phyloP scores from a whole-genome alignment of 2,113 vertebrate genomes.

The Oenanthe oenanthe region DNA sequence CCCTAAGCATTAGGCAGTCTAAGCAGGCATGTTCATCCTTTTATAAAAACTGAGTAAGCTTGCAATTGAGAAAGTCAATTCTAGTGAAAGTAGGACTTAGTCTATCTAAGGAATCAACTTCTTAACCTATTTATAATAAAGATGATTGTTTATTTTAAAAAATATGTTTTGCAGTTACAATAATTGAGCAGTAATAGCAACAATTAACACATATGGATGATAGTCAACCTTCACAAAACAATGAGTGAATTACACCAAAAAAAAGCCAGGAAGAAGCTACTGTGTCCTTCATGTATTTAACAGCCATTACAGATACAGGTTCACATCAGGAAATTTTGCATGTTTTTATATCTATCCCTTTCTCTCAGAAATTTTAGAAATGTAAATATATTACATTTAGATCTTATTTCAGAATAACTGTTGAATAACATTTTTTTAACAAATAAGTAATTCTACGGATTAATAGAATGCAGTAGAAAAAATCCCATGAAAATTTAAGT shows the following conservation, averaged over 20 bases:
- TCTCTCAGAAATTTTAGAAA: neutral
- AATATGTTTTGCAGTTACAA: neutral
- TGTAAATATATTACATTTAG: no score
- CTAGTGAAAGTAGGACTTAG: neutral
- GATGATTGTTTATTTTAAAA: neutral
- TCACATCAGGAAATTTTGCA: neutral
- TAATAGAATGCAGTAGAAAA: neutral
- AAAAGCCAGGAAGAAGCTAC: neutral
- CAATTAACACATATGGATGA: neutral
- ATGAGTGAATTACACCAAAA: neutral
- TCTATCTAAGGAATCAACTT: neutral
- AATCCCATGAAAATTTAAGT: fast-evolving
- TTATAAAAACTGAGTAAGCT: neutral
- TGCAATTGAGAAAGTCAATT: neutral
- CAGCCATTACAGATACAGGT: neutral
- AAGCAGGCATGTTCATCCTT: neutral
- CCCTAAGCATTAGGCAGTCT: neutral
- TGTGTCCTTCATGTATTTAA: neutral
- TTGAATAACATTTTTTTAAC: neutral
- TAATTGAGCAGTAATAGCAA: neutral
- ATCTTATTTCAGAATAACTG: neutral
- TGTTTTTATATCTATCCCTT: neutral
- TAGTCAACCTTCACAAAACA: neutral
- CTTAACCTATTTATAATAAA: neutral
- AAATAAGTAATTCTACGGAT: neutral